A percentile compares a stretch with the other conserved stretches of the same genome.
Evolutionary conservation across 2,888 invertebrate genomes (phyloP).

Genomic region (Ametastegia equiseti): DNA sequence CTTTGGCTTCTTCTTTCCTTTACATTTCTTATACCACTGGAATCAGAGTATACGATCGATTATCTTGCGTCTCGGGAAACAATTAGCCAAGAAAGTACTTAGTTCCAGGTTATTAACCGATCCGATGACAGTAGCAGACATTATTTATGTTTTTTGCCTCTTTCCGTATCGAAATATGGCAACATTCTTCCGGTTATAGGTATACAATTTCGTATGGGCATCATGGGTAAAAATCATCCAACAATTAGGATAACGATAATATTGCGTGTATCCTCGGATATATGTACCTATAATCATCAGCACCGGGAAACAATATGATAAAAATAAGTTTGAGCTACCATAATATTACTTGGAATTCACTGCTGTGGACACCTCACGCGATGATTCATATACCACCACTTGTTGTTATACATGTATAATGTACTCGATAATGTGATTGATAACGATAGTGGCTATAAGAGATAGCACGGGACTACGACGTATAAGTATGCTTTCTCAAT

Average conservation of each 20-base stretch:
- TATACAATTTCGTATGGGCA: too few species aligned
- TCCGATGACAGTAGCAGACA: neutral
- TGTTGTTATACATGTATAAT: neutral
- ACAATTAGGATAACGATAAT: neutral
- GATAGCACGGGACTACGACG: neutral
- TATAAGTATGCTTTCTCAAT: too few species aligned
- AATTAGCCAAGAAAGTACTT: conserved; percentile 6
- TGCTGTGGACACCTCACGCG: neutral
- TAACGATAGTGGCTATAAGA: neutral
- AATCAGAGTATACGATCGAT: conserved; percentile 7
- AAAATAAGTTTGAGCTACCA: neutral
- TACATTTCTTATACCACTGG: conserved; percentile 6
- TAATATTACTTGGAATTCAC: neutral
- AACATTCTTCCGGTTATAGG: neutral
- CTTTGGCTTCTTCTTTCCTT: neutral
- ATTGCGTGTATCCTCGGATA: neutral
- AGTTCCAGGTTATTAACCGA: neutral
- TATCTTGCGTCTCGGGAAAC: conserved; percentile 25
- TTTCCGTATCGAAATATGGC: neutral
- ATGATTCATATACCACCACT: neutral
- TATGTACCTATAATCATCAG: neutral
- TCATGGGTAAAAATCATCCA: too few species aligned
- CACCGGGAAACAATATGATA: neutral
- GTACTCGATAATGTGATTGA: conserved; percentile 6
- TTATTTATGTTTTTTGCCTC: neutral